Evolutionary conservation across 2,888 invertebrate genomes (phyloP), one percentile per base, ranked within the genome.

Genomic region (Rambutsinella grinnellia): DNA sequence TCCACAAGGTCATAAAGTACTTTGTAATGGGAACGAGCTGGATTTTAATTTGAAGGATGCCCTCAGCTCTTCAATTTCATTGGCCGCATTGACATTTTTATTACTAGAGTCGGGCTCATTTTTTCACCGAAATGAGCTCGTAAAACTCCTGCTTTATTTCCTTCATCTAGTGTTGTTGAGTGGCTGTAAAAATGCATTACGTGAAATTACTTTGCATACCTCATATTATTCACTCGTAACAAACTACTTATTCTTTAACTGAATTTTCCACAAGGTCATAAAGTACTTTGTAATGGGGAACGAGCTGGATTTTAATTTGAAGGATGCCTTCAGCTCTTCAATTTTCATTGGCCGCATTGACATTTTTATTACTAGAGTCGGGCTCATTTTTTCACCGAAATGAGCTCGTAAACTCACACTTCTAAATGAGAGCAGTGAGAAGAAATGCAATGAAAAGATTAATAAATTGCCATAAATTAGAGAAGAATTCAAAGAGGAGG

Each of bases 21-120:
- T n/a, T 21, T 19, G 53, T 6, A 21, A 53, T 49, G n/a, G 21
- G 58, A 19, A 58, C 26, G 26, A 56, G 28, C 36, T 58, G 24
- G 51, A 58, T 51, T 65, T 66, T 58, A 57, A 72, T 65, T 72
- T 72, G 60, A 71, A 65, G 60, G 51, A 65, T 72, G 65, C 72
- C 63, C 65, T 53, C 65, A 72, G 60, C 65, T 65, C 72, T 72
- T 72, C 72, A 72, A 72, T 72, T 72, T 66, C 51, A 65, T 72
- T 49, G 72, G 17, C 17, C 44, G 46, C 72, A 72, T 72, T 72
- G 72, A 72, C 72, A 72, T 72, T 72, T 72, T 72, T 72, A 72
- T 57, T 65, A 72, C 57, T 60, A 53, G 60, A 66, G 60, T 28
- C 36, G 66, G 60, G 51, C 46, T 65, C 72, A 63, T 66, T 63